Base-by-base conservation (phyloP, 2,888 invertebrate species). In the Acrobasis suavella region DNA sequence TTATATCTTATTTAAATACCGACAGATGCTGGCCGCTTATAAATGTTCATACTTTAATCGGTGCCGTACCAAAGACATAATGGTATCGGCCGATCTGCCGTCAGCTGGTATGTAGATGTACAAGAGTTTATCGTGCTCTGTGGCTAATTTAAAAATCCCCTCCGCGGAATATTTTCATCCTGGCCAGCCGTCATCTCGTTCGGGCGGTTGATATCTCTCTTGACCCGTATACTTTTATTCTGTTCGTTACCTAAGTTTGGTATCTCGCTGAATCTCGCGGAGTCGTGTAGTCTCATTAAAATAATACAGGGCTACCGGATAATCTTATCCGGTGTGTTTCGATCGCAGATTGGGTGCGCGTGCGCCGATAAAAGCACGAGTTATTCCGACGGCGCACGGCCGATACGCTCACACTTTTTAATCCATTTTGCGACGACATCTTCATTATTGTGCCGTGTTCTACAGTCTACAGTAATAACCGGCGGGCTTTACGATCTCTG, bases 241-340 rank as follows among this genome's bases (percentile, higher is more conserved):
- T 74, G 83, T 85, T 91, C 88, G 89, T 90, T 91, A 88, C 88
- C 88, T 90, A 89, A 89, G 88, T 80, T 84, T 81, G 85, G 85
- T 92, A 92, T 92, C 92, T 87, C 80, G 83, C 83, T 78, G 87
- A 82, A 92, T 91, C 92, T 90, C 83, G 77, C 71, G 76, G 83
- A 91, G 87, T 91, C 90, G 91, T 90, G 91, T 91, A 90, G 91
- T 90, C 92, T 92, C 92, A 92, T 92, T 92, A 92, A 92, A 92
- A 92, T 92, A 91, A 92, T 92, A 91, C 91, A 88, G 87, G 82
- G 91, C 92, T 91, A 91, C 91, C 78, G 92, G 91, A 92, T 92
- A 90, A 92, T 92, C 91, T 92, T 92, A 92, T 92, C 92, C 91
- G 78, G 85, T 89, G 86, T 89, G 87, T 89, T 91, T 85, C 86